Evolutionary conservation across 2,797 vertebrate species (phyloP).

Genomic region (Falco naumanni): DNA sequence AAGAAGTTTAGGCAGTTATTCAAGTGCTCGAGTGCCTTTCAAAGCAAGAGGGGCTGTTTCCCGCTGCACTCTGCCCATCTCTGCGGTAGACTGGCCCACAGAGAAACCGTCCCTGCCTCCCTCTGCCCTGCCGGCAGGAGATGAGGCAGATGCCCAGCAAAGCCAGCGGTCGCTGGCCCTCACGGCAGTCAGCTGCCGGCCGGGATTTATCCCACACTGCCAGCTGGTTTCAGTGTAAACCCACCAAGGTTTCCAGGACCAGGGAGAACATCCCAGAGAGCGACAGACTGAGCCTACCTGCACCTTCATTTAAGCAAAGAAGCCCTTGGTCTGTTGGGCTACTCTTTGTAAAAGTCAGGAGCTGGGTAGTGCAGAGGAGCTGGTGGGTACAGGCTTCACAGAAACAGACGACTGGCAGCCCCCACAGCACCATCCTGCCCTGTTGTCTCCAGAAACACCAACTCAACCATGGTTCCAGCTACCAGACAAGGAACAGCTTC

Average conservation of each 20-base stretch:
- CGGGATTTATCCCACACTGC: neutral
- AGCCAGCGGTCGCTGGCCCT: neutral
- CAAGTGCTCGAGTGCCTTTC: neutral
- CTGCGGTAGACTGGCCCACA: neutral
- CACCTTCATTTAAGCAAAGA: neutral
- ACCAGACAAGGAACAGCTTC: neutral
- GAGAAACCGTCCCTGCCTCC: neutral
- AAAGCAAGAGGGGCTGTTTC: neutral
- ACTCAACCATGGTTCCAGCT: neutral
- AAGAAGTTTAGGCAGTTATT: neutral
- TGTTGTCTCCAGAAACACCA: neutral
- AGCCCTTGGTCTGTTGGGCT: neutral
- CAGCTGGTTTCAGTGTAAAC: neutral
- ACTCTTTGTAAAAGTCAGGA: neutral
- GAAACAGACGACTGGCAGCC: neutral
- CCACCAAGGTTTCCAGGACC: neutral
- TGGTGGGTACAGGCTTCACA: neutral
- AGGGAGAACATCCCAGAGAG: neutral
- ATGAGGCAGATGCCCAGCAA: neutral
- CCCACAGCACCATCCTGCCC: neutral
- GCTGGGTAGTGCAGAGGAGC: neutral
- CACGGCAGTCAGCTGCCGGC: neutral
- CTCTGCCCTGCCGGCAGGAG: neutral
- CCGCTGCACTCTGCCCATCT: rapidly evolving
- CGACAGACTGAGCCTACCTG: neutral